Evolutionary conservation across 64 coral and sea anemone genomes (phyloP).

Genomic region (Dendrophyllia cribrosa): DNA sequence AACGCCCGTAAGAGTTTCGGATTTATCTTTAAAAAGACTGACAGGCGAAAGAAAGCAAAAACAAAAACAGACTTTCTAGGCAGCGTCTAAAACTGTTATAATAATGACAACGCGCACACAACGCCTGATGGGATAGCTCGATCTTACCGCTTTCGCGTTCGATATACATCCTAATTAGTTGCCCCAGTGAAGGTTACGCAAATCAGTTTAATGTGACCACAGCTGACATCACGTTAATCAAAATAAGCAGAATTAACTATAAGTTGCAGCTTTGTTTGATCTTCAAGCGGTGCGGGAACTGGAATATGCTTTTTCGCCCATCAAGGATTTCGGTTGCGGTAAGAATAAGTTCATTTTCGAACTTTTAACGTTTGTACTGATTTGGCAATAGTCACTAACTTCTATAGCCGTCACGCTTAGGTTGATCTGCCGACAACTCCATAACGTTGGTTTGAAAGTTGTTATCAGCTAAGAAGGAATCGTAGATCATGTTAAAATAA

Average conservation of each 20-base stretch:
- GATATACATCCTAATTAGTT: background rate
- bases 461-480: background rate
- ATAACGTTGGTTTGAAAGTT: background rate
- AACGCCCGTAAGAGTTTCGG: no score
- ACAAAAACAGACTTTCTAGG: no score
- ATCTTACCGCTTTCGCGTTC: background rate
- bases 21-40: no score
- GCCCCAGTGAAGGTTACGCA: constrained; percentile 2
- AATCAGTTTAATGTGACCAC: background rate
- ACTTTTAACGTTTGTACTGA: background rate
- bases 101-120: background rate
- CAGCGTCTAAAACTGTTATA: no score
- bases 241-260: background rate
- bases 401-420: background rate
- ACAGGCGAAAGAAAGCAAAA: no score
- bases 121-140: constrained; percentile 3
- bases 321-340: background rate
- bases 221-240: constrained; percentile 6
- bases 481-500: no score
- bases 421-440: background rate
- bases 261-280: background rate
- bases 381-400: background rate
- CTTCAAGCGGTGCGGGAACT: background rate
- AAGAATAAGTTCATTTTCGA: background rate
- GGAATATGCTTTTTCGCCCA: background rate